Conservation (phyloP, 2,797 vertebrate species). For the Lacerta agilis region DNA sequence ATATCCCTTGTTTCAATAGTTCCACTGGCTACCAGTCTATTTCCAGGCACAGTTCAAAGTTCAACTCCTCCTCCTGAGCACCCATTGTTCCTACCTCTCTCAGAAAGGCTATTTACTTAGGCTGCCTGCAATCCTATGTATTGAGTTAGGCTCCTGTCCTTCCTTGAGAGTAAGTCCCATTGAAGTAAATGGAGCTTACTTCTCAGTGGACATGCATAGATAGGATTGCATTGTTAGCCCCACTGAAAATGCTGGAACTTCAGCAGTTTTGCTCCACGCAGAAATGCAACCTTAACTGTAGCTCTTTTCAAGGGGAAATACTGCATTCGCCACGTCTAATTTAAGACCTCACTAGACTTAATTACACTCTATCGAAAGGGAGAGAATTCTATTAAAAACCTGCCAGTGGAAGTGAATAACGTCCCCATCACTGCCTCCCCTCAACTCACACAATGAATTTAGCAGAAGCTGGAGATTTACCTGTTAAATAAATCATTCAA, state of each 20-base stretch:
- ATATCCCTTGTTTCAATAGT: no score
- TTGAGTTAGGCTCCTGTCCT: no score
- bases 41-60: no score
- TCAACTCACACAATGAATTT: neutral
- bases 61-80: no score
- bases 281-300: neutral
- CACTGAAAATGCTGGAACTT: neutral
- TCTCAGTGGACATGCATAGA: no score
- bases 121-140: neutral
- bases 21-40: no score
- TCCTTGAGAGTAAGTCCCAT: no score
- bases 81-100: no score
- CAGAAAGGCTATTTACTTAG: neutral
- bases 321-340: neutral
- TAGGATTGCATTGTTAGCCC: neutral
- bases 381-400: slow-evolving; percentile 7
- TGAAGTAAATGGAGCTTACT: no score
- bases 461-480: neutral
- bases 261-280: neutral
- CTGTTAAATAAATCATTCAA: neutral
- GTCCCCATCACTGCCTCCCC: neutral
- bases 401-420: neutral
- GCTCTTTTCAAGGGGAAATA: slow-evolving; percentile 3
- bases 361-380: neutral
- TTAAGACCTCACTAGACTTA: slow-evolving; percentile 1